Evolutionary conservation across 2,888 invertebrate species (phyloP).

Genomic region (Drosophila nr. fundita): DNA sequence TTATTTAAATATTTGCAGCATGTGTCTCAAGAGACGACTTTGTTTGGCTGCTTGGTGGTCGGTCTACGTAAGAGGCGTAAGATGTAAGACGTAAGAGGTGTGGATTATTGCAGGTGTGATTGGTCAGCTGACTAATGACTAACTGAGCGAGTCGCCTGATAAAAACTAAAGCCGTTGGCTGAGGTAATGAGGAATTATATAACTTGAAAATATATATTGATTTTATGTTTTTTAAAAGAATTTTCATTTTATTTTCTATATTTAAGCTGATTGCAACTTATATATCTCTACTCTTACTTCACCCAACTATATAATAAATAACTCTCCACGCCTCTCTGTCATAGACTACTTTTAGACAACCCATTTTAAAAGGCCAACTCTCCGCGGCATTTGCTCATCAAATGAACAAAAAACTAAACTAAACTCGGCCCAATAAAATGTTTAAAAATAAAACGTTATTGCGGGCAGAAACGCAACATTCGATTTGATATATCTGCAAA

Average conservation of each 20-base stretch:
- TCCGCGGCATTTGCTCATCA: constrained; percentile 19
- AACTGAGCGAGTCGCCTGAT: background rate
- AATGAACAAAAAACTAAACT: constrained; percentile 11
- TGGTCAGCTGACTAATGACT: constrained; percentile 10
- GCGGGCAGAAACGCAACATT: constrained; percentile 44
- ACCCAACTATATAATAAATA: background rate
- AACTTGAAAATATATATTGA: background rate
- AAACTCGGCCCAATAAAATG: constrained; percentile 31
- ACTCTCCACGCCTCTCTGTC: background rate
- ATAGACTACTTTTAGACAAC: background rate
- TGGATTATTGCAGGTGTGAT: constrained; percentile 2
- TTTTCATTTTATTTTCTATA: background rate
- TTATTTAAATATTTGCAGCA: constrained; percentile 62
- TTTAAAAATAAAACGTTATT: constrained; percentile 68
- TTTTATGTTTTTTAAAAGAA: background rate
- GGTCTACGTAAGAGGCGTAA: constrained; percentile 16
- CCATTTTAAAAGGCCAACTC: constrained; percentile 1
- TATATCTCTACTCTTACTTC: background rate
- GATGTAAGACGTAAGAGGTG: constrained; percentile 10
- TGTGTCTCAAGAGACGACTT: constrained; percentile 26
- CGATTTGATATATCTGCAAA: constrained; percentile 6
- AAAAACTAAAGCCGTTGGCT: background rate
- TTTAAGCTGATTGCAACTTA: background rate
- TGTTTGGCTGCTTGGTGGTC: constrained; percentile 24
- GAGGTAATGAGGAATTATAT: background rate